Evolutionary conservation across 2,888 invertebrate species (phyloP), one percentile per base, ranked within the genome.

Genomic region (Cordilura impudica): DNA sequence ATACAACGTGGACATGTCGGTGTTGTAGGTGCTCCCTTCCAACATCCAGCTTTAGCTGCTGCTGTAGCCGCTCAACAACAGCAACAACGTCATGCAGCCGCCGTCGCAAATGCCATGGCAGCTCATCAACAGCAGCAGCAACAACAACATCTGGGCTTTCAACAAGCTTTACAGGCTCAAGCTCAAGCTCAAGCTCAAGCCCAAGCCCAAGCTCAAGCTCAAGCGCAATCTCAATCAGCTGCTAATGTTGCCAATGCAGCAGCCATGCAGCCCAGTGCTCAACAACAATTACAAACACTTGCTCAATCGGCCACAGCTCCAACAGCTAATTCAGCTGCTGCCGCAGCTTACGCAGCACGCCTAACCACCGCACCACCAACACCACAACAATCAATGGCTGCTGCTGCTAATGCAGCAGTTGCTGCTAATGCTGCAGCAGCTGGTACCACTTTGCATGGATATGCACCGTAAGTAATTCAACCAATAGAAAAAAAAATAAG

Each of bases 401-500:
- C 89, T 83, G 87, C 89, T 91, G 96, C 89, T 81, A 88, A 87
- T 84, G 95, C 95, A 85, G 95, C 94, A 83, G 93, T 94, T 84
- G 86, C 88, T 84, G 95, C 95, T 85, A 95, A 94, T 83, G 93
- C 95, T 85, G 93, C 94, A 83, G 93, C 95, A 85, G 93, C 94
- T 78, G 94, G 94, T 71, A 81, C 94, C 88, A 94, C 95, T 89
- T 92, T 95, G 91, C 96, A 96, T 92, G 96, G 96, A 89, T 97
- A 96, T 91, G 94, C 97, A 90, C 96, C 95, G 96, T 95, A 94
- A 95, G 95, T 95, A 93, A 90, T 89, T 74, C 74, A 75, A 66
- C 23, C 51, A 60, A 63, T 54, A 21, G 58, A 39, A 53, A 56
- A 29, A 23, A 61, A 39, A 45, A 71, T 60, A 58, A 21, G 18